phyloP scores from a whole-genome alignment of 2,113 vertebrate genomes.

The Anseranas semipalmata region DNA sequence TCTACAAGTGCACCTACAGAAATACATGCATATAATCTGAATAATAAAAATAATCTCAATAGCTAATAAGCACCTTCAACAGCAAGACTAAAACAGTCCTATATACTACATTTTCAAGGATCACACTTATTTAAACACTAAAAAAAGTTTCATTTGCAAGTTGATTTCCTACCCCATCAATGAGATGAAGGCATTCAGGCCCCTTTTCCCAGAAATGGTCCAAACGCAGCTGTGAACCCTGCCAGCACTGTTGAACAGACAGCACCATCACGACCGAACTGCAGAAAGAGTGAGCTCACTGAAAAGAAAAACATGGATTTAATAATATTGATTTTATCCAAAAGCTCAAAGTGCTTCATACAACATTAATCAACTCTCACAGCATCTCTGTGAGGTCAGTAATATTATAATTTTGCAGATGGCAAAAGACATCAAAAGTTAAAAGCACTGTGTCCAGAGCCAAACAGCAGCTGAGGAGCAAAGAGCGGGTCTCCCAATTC shows the following conservation, averaged over 20 bases:
- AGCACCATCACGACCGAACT: background rate
- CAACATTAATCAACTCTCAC: constrained; percentile 3
- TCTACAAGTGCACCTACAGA: no score
- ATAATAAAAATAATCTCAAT: background rate
- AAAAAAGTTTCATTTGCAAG: background rate
- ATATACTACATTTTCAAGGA: background rate
- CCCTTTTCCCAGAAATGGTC: background rate
- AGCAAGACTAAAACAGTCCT: background rate
- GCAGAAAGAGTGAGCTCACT: background rate
- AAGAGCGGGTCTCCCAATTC: rapidly evolving
- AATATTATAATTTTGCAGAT: background rate
- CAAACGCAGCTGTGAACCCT: background rate
- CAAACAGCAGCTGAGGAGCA: background rate
- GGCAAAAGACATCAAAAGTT: background rate
- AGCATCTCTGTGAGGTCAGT: background rate
- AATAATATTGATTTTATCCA: background rate
- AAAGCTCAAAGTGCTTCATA: constrained; percentile 1
- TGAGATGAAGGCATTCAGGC: background rate
- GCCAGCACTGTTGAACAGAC: background rate
- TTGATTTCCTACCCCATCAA: background rate
- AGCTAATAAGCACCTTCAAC: background rate
- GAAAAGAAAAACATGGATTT: background rate
- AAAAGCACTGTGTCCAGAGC: background rate
- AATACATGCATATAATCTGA: no score
- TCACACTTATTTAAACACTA: background rate